Evolutionary conservation across 2,888 invertebrate genomes (phyloP), one percentile per base, ranked within the genome.

Genomic region (Agriopis marginaria): DNA sequence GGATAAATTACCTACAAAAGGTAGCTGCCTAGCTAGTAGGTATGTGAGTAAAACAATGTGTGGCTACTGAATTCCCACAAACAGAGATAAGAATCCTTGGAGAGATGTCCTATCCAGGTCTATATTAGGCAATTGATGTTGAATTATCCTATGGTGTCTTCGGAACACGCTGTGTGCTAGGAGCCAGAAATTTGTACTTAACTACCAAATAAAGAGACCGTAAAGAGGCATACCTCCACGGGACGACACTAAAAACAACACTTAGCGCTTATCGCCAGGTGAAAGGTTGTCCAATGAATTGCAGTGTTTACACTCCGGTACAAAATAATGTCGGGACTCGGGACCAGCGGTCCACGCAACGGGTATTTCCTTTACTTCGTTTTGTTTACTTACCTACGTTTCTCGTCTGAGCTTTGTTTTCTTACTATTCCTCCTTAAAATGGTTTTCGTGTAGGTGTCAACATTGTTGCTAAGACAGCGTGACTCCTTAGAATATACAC

Each of bases 201-300:
- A 32, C 32, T 32, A 32, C 32, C 32, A 32, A 32, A 32, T 32
- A 80, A 79, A 78, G 66, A 53, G 68, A 64, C 72, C 78, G 72
- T 82, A 79, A 84, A 85, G 79, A 75, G 76, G 59, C 70, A 80
- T 76, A 75, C 74, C 76, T 79, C 77, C 76, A 70, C 75, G 77
- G 74, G 79, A 79, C 79, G 81, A 82, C 81, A 85, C 81, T 83
- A 82, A 83, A 70, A 85, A 86, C 82, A 83, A 85, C 85, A 86
- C 85, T 88, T 85, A 84, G 81, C 81, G 78, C 83, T 88, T 89
- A 89, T 90, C 89, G 79, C 75, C 87, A 89, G 90, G 90, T 90
- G 90, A 90, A 89, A 90, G 90, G 89, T 90, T 87, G 86, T 81
- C 80, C 80, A 84, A 87, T 86, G 85, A 86, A 88, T 86, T 86